A percentile compares a stretch with the other conserved stretches of the same genome.
phyloP scores from a whole-genome alignment of 2,797 vertebrate genomes.

The Tenualosa thibaudeaui region DNA sequence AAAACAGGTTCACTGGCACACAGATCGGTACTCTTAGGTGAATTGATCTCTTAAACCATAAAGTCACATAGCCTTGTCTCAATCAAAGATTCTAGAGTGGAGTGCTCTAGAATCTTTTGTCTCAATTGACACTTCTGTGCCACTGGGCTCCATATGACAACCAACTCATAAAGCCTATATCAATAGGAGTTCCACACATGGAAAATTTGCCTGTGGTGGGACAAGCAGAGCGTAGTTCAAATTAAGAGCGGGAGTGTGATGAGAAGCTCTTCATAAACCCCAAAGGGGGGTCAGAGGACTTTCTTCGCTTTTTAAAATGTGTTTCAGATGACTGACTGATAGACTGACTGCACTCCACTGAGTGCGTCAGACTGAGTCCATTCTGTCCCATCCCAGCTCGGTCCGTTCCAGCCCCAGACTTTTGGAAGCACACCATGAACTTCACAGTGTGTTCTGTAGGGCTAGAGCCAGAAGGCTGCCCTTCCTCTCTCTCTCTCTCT shows the following conservation, averaged over 20 bases:
- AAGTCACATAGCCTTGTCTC: too few species aligned
- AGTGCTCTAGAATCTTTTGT: too few species aligned
- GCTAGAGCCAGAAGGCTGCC: background rate
- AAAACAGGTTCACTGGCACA: background rate
- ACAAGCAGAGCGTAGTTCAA: background rate
- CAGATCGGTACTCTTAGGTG: background rate
- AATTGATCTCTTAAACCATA: too few species aligned
- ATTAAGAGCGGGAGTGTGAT: background rate
- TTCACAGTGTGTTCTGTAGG: background rate
- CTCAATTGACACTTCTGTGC: background rate
- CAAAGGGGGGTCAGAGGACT: background rate
- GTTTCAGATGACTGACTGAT: constrained; percentile 8
- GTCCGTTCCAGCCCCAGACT: background rate
- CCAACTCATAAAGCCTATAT: background rate
- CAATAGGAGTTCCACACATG: background rate
- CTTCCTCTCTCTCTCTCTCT: background rate
- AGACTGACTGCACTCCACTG: background rate
- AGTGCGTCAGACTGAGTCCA: background rate
- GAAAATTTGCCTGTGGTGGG: background rate
- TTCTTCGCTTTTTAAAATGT: background rate
- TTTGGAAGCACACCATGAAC: background rate
- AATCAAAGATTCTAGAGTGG: too few species aligned
- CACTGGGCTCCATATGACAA: background rate
- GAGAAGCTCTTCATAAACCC: background rate
- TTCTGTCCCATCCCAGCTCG: background rate